Conservation (phyloP, 2,888 invertebrate genomes). For the Atethmia centrago region DNA sequence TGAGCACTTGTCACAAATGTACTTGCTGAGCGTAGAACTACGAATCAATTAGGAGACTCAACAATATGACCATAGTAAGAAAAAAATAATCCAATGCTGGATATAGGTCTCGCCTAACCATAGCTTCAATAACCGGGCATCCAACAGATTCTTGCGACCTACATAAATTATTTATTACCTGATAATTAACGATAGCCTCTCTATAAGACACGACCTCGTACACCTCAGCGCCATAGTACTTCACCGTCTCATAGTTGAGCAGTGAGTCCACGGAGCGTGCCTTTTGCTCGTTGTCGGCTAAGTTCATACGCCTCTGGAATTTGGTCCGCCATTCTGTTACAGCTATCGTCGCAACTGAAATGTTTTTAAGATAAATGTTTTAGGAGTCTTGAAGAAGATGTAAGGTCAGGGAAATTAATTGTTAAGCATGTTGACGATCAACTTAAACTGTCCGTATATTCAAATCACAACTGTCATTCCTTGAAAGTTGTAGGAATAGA, state of each 20-base stretch:
- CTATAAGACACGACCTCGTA: conserved; percentile 97
- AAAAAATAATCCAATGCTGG: background rate
- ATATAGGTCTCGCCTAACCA: too few relatives aligned
- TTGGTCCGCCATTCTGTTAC: conserved; percentile 99
- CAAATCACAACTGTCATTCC: background rate
- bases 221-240: conserved; percentile 98
- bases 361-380: background rate
- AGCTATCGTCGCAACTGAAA: conserved; percentile 94
- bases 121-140: too few relatives aligned
- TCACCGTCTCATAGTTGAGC: conserved; percentile 99
- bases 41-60: background rate
- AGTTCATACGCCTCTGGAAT: conserved; percentile 98
- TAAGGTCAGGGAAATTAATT: background rate
- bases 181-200: conserved; percentile 95
- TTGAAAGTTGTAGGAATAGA: background rate
- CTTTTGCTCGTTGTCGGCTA: conserved; percentile 97
- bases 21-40: too few relatives aligned
- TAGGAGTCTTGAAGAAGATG: background rate
- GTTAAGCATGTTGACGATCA: background rate
- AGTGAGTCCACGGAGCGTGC: conserved; percentile 98
- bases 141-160: too few relatives aligned
- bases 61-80: background rate
- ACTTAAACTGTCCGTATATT: background rate
- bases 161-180: conserved; percentile 89
- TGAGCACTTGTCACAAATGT: too few relatives aligned